Base-by-base conservation (phyloP, 2,797 vertebrate species). In the Myotis pilosus region DNA sequence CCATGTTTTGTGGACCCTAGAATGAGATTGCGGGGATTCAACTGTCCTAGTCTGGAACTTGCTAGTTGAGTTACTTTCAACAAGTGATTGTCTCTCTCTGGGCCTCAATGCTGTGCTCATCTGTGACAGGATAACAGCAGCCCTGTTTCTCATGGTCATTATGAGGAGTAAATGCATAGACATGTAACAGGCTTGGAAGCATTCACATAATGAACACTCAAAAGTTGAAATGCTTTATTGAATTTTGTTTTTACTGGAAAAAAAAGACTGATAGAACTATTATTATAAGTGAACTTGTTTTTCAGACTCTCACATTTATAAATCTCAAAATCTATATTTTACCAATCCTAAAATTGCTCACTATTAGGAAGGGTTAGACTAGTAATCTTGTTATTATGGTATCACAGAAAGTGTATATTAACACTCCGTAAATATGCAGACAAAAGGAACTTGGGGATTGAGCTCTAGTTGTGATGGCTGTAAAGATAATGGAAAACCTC, bases 241-340 rank as follows among this genome's bases (percentile, higher is more conserved):
- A 82, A 33, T 41, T 79, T 92, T 75, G 36, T 55, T 71, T 91
- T 93, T 80, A 72, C 0, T 74, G 69, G 71, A 11, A 28, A 79
- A 82, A 83, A 11, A 28, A 88, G 79, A 49, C 33, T 17, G 22
- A 78, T 44, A 30, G 3, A 62, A 22, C 2, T 44, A 7, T 74
- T 71, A 86, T 36, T 60, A 47, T 2, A 78, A 82, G 28, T 62
- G 22, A 93, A n/a, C 33, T 92, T 75, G 7, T 78, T 72, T 83
- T 84, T 69, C 10, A 62, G 28, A 60, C 11, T 72, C 49, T 88
- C 22, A 10, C 87, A 33, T 78, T 88, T 71, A 44, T 62, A 78
- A 86, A 79, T 60, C 75, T 86, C 22, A 66, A 76, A 92, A 94
- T 68, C 22, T 53, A 74, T 3, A 51, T 85, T 81, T 94, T 89